Conservation (phyloP, 2,888 invertebrate genomes). For the Chorisops tibialis region DNA sequence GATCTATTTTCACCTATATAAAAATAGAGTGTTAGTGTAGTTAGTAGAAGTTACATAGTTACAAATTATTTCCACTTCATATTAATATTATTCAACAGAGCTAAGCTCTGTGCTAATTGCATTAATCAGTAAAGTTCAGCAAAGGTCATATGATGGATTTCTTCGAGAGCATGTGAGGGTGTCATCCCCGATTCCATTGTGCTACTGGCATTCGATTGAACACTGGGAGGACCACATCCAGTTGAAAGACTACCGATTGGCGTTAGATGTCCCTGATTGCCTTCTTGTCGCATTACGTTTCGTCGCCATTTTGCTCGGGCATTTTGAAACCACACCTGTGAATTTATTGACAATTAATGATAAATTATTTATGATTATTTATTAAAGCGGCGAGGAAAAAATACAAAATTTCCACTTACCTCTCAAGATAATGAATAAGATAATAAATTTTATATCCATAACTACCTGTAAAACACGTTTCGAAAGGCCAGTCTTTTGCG, state of each 20-base stretch:
- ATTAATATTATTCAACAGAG: too few relatives aligned
- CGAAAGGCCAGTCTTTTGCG: slow-evolving; percentile 91
- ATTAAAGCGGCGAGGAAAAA: too few relatives aligned
- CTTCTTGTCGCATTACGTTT: slow-evolving; percentile 75
- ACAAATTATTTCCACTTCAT: too few relatives aligned
- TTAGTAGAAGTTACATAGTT: too few relatives aligned
- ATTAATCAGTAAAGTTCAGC: slow-evolving; percentile 35
- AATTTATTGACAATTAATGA: too few relatives aligned
- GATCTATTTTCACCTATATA: too few relatives aligned
- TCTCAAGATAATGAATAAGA: too few relatives aligned
- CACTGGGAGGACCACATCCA: slow-evolving; percentile 32
- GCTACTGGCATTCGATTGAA: slow-evolving; percentile 33
- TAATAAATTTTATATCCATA: too few relatives aligned
- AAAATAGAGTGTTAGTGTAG: too few relatives aligned
- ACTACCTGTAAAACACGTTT: slow-evolving; percentile 92
- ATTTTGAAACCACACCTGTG: slow-evolving; percentile 95
- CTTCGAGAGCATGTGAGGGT: slow-evolving; percentile 36
- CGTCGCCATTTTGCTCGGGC: slow-evolving; percentile 93
- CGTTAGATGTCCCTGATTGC: slow-evolving; percentile 10
- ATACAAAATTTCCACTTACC: too few relatives aligned
- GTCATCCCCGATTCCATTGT: slow-evolving; percentile 33
- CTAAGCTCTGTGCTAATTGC: not conserved
- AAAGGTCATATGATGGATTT: slow-evolving; percentile 37
- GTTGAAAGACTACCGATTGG: not conserved
- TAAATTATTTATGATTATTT: too few relatives aligned